Conservation (phyloP, 2,113 vertebrate genomes). For the Vidua macroura region DNA sequence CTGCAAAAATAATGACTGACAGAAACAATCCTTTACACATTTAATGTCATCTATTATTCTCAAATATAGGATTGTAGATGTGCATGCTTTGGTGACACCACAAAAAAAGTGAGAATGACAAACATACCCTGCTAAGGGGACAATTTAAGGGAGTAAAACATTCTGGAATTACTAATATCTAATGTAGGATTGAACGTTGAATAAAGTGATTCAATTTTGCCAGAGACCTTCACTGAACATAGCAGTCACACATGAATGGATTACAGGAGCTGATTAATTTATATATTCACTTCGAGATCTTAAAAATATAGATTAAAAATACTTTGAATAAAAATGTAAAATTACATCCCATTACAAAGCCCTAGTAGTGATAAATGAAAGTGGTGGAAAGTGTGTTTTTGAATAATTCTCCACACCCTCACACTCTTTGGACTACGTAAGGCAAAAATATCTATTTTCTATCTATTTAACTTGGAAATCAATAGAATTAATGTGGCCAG, state of each 20-base stretch:
- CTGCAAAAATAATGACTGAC: background rate
- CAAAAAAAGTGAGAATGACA: background rate
- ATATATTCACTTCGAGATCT: background rate
- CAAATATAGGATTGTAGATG: background rate
- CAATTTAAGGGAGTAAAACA: background rate
- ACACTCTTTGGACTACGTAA: accelerated
- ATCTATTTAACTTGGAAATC: background rate
- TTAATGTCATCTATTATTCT: background rate
- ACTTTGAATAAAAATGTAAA: background rate
- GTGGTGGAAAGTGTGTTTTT: background rate
- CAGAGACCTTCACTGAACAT: background rate
- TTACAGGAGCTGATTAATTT: background rate
- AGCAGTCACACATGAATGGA: background rate
- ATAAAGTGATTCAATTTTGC: background rate
- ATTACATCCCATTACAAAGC: background rate
- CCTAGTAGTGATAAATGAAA: background rate
- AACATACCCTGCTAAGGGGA: background rate
- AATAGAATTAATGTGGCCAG: background rate
- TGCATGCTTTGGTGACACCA: background rate
- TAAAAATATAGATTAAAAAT: background rate
- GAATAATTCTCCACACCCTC: background rate
- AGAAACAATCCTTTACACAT: background rate
- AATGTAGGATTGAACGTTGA: background rate
- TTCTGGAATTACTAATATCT: background rate
- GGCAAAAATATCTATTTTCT: background rate